phyloP scores from a whole-genome alignment of 2,888 invertebrate species.

The Crepidodera aurea region DNA sequence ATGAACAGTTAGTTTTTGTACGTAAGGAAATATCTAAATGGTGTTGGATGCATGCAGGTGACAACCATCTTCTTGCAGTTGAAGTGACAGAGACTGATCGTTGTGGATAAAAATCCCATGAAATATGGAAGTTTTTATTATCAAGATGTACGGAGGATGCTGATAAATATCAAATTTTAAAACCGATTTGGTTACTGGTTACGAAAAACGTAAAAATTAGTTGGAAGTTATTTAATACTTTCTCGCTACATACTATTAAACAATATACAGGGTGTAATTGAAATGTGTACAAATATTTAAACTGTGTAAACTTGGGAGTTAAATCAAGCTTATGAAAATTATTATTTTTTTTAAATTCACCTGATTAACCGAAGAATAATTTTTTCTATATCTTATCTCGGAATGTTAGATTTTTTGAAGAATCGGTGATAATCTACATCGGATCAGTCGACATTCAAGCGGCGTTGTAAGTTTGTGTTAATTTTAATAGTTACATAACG shows the following conservation, averaged over 20 bases:
- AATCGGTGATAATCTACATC: too few species aligned
- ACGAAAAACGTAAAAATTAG: neutral
- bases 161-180: slow-evolving; percentile 15
- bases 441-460: too few species aligned
- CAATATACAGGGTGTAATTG: too few species aligned
- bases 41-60: slow-evolving; percentile 6
- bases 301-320: too few species aligned
- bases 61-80: slow-evolving; percentile 14
- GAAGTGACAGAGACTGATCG: slow-evolving; percentile 16
- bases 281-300: too few species aligned
- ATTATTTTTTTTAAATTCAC: too few species aligned
- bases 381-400: too few species aligned
- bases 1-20: slow-evolving; percentile 2
- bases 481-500: too few species aligned
- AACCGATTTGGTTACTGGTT: neutral
- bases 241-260: neutral
- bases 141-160: neutral
- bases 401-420: too few species aligned
- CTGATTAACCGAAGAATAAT: too few species aligned
- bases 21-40: slow-evolving; percentile 14
- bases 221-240: neutral
- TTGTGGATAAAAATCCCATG: slow-evolving; percentile 10
- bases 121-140: slow-evolving; percentile 14
- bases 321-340: too few species aligned
- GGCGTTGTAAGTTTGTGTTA: too few species aligned